Evolutionary conservation across 2,113 vertebrate species (phyloP), one percentile per base, ranked within the genome.

Genomic region (Odontesthes bonariensis): DNA sequence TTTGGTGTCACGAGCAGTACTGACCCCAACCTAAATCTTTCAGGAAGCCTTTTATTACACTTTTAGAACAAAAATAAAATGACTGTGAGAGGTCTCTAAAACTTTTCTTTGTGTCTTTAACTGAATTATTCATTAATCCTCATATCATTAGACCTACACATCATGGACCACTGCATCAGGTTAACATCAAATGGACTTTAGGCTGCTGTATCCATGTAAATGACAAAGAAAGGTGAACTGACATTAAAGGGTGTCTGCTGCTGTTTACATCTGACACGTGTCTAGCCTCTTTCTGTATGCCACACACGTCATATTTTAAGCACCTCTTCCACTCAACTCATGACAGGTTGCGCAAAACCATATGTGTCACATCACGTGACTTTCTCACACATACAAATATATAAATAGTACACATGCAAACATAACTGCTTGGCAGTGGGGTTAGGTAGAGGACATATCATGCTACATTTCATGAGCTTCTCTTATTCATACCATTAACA

Each of bases 401-500:
- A 52, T 57, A 55, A 83, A 81, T 58, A 59, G 0, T 20, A 53
- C 12, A 13, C 19, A 51, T 35, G 42, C 1, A 8, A 23, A 65
- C 8, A 0, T n/a, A 14, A 56, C 14, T 59, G 55, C 42, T 19
- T 8, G 16, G 7, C 8, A 42, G 52, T 12, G 69, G 22, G 44
- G 40, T 47, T 23, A 54, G 49, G 23, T 14, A 47, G 42, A 20
- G 12, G 23, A 14, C 49, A 75, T 47, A 57, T 85, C 54, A 62
- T 53, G 0, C 35, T 27, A 51, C 69, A 88, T 91, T 56, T 81
- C 60, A 78, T 86, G 57, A 58, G 73, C 17, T 33, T 49, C 68
- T 66, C 33, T n/a, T 73, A 71, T 70, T 77, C 13, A 27, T 19
- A 44, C 22, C 20, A 74, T 86, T 77, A 81, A 65, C 55, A 69